Percentiles rank a stretch among this genome's conserved stretches.
These are phyloP conservation scores for Xyrauchen texanus DNA, from an alignment of 2,113 vertebrate genomes.

Conservation along the genomic window DNA sequence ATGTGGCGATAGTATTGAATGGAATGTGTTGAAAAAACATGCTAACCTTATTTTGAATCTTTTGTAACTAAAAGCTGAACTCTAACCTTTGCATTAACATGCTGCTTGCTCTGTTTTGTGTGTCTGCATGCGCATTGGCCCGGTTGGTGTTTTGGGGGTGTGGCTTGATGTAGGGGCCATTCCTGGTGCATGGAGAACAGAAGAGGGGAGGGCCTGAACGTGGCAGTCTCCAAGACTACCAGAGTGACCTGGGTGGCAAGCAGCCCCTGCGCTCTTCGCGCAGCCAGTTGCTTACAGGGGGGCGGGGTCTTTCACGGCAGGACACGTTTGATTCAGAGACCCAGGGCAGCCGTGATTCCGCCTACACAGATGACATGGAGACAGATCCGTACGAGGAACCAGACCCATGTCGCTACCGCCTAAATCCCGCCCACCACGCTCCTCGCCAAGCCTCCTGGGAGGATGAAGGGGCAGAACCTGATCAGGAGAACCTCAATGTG, in stretches of 20 bases:
- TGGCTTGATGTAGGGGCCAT: constrained; percentile 81
- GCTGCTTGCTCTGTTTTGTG: constrained; percentile 62
- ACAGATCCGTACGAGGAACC: constrained; percentile 90
- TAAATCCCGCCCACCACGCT: constrained; percentile 73
- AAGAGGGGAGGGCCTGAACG: constrained; percentile 79
- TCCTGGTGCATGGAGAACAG: constrained; percentile 86
- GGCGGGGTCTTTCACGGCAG: constrained; percentile 84
- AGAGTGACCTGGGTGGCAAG: constrained; percentile 75
- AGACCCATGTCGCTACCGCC: constrained; percentile 75
- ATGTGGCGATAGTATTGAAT: neutral
- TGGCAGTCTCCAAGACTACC: constrained; percentile 78
- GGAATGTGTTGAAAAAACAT: constrained; percentile 6
- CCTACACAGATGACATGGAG: constrained; percentile 95
- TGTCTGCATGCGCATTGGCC: constrained; percentile 78
- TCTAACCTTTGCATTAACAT: constrained; percentile 65
- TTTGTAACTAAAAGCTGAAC: neutral
- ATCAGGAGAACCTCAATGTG: constrained; percentile 84
- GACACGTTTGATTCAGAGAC: constrained; percentile 93
- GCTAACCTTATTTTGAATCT: constrained; percentile 6
- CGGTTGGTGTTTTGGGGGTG: constrained; percentile 57
- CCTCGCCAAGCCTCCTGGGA: constrained; percentile 83
- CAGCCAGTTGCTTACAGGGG: constrained; percentile 68
- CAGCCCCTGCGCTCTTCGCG: constrained; percentile 71
- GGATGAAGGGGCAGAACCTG: constrained; percentile 82
- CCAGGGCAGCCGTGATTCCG: constrained; percentile 88